Conservation (phyloP, 2,888 invertebrate genomes). For the Drosophila picticornis region DNA sequence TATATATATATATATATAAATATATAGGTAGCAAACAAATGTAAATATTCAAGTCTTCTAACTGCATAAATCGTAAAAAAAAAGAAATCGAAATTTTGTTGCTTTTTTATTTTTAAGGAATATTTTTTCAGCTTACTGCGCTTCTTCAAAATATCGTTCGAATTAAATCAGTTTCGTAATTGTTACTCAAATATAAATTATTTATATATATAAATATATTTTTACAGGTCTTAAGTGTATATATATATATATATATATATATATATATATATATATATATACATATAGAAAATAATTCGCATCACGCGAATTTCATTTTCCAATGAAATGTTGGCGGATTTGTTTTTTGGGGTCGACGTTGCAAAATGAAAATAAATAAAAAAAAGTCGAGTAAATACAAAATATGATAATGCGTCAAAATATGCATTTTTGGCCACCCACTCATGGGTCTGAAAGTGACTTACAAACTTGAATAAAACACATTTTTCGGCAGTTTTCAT, state of each 20-base stretch:
- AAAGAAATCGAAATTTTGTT: background rate
- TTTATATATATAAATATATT: background rate
- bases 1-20: no score
- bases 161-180: background rate
- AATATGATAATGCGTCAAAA: background rate
- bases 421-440: slow-evolving; percentile 28
- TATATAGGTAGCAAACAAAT: background rate
- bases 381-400: slow-evolving; percentile 2
- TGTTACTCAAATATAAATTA: background rate
- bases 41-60: background rate
- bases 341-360: slow-evolving; percentile 6
- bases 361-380: slow-evolving; percentile 11
- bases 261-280: background rate
- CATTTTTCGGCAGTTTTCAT: slow-evolving; percentile 26
- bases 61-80: background rate
- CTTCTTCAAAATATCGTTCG: background rate
- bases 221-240: background rate
- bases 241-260: background rate
- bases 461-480: slow-evolving; percentile 8
- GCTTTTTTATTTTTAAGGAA: no score
- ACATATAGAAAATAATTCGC: background rate
- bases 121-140: background rate
- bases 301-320: background rate
- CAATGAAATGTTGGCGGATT: slow-evolving; percentile 1
- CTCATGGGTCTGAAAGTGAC: slow-evolving; percentile 6